phyloP scores from a whole-genome alignment of 2,113 vertebrate genomes.

The Pelmatolapia mariae region DNA sequence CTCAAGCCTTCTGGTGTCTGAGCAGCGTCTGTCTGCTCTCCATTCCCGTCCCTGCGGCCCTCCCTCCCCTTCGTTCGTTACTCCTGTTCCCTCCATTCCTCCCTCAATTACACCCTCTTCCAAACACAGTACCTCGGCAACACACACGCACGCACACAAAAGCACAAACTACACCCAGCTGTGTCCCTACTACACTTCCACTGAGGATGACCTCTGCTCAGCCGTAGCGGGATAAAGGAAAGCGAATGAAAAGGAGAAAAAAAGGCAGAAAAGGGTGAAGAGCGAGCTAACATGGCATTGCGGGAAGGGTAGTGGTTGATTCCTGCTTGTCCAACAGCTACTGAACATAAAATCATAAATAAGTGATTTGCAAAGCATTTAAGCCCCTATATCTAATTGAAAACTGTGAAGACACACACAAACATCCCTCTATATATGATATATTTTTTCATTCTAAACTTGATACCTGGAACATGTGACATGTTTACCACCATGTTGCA shows the following conservation, averaged over 20 bases:
- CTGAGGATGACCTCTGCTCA: constrained; percentile 74
- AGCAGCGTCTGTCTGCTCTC: constrained; percentile 76
- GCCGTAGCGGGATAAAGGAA: constrained; percentile 43
- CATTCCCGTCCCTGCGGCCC: constrained; percentile 67
- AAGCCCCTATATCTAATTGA: background rate
- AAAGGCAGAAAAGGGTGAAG: constrained; percentile 6
- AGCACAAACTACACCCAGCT: constrained; percentile 72
- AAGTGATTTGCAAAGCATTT: background rate
- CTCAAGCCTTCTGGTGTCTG: constrained; percentile 78
- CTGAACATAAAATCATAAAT: background rate
- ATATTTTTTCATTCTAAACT: background rate
- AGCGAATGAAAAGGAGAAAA: constrained; percentile 7
- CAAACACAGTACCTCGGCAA: constrained; percentile 47
- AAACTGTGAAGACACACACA: background rate
- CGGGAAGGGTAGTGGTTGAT: background rate
- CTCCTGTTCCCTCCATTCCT: constrained; percentile 65
- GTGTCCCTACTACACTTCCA: constrained; percentile 73
- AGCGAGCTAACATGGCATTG: background rate
- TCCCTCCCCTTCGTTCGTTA: constrained; percentile 61
- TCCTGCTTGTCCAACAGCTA: background rate
- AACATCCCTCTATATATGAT: background rate
- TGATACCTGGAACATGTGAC: background rate
- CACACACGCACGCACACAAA: constrained; percentile 17
- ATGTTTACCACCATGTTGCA: background rate
- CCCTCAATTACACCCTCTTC: constrained; percentile 69